Conservation (phyloP, 2,888 invertebrate species). For the Cheilosia urbana region DNA sequence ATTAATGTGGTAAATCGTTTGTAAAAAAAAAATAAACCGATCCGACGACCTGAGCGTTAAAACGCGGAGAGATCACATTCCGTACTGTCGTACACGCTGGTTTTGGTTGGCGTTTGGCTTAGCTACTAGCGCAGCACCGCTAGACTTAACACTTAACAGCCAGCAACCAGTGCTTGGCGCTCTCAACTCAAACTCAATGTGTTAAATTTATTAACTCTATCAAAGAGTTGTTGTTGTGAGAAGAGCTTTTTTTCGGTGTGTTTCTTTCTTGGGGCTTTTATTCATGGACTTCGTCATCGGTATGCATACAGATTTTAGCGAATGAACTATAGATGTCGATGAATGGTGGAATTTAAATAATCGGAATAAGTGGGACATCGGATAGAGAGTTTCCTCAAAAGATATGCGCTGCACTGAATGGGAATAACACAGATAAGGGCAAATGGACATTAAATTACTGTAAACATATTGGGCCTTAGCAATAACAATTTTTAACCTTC, state of each 20-base stretch:
- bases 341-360: not conserved
- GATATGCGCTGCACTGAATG: not conserved
- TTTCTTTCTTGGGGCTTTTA: slow-evolving; percentile 1
- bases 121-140: slow-evolving; percentile 14
- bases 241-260: slow-evolving; percentile 26
- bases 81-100: slow-evolving; percentile 39
- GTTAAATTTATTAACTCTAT: slow-evolving; percentile 26
- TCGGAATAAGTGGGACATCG: not conserved
- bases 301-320: not conserved
- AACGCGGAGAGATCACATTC: slow-evolving; percentile 55
- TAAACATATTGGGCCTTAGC: too few species aligned
- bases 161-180: not conserved
- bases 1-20: not conserved
- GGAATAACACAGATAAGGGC: not conserved
- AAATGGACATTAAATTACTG: not conserved
- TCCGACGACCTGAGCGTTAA: slow-evolving; percentile 30
- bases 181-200: slow-evolving; percentile 7
- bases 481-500: too few species aligned
- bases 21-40: slow-evolving; percentile 37
- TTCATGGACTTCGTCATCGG: not conserved
- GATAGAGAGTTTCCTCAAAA: slow-evolving; percentile 1
- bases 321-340: slow-evolving; percentile 1
- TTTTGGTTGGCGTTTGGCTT: slow-evolving; percentile 5
- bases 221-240: slow-evolving; percentile 9
- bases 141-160: slow-evolving; percentile 26